Conservation (phyloP, 2,888 invertebrate genomes). For the Ennomos erosarius region DNA sequence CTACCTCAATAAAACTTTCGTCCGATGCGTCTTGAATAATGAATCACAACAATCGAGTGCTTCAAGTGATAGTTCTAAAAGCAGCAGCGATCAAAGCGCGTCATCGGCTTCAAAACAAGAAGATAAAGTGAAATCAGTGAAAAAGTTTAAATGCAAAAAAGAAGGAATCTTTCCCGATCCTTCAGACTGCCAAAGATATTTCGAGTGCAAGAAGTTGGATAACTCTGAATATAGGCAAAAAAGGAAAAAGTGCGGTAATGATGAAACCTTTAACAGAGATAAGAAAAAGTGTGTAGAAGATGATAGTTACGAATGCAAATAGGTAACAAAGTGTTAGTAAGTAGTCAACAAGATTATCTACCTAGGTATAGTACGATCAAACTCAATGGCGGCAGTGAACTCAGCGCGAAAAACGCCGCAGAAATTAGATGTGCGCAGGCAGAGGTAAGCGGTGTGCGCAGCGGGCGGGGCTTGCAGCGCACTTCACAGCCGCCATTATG, state of each 20-base stretch:
- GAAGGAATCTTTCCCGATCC: constrained; percentile 53
- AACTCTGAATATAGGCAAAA: constrained; percentile 58
- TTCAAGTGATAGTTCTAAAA: constrained; percentile 41
- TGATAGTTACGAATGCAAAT: constrained; percentile 64
- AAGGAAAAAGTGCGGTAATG: constrained; percentile 70
- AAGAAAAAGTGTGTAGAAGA: constrained; percentile 66
- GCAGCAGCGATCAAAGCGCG: constrained; percentile 42
- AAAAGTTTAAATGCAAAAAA: constrained; percentile 45
- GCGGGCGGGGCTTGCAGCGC: too few relatives aligned
- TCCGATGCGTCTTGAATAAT: constrained; percentile 56
- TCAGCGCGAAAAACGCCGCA: too few relatives aligned
- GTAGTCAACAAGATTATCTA: constrained; percentile 17
- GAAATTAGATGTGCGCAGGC: too few relatives aligned
- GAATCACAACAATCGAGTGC: constrained; percentile 32
- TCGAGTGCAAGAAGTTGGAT: constrained; percentile 65
- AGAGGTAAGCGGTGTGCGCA: too few relatives aligned
- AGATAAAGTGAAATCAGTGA: constrained; percentile 18
- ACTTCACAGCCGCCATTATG: too few relatives aligned
- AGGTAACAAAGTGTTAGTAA: constrained; percentile 34
- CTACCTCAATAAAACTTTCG: constrained; percentile 59
- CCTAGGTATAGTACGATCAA: too few relatives aligned
- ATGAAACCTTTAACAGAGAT: constrained; percentile 70
- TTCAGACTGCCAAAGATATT: constrained; percentile 74
- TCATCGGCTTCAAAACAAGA: constrained; percentile 25
- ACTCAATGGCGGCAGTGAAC: too few relatives aligned